Evolutionary conservation across 1,140 invertebrate genomes (phyloP).

Genomic region (Mactra quadrangularis): DNA sequence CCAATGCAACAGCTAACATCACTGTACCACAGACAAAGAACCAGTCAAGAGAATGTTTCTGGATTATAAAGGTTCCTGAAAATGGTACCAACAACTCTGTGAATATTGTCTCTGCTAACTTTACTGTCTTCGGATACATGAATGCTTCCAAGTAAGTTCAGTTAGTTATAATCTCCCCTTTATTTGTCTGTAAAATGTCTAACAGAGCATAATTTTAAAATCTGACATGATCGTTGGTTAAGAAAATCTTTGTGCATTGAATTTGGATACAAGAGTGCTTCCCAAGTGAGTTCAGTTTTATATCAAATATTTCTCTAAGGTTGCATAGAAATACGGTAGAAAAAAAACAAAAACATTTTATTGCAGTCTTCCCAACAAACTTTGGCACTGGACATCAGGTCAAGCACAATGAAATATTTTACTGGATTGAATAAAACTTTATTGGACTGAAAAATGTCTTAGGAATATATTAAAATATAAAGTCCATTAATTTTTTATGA

Average conservation of each 20-base stretch:
- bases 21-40: neutral
- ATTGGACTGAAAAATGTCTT: too few relatives aligned
- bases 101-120: constrained; percentile 18
- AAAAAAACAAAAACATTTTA: neutral
- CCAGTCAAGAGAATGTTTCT: constrained; percentile 22
- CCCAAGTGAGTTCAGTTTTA: neutral
- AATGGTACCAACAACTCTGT: constrained; percentile 30
- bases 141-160: constrained; percentile 5
- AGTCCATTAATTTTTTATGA: too few relatives aligned
- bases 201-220: too few relatives aligned
- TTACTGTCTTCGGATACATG: constrained; percentile 16
- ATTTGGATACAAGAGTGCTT: too few relatives aligned
- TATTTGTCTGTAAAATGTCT: too few relatives aligned
- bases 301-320: neutral
- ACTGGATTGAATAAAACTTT: too few relatives aligned
- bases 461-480: too few relatives aligned
- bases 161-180: too few relatives aligned
- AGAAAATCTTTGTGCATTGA: too few relatives aligned
- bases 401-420: too few relatives aligned
- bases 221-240: too few relatives aligned
- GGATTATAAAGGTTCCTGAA: constrained; percentile 49
- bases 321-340: neutral
- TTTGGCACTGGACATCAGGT: neutral
- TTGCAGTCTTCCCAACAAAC: neutral
- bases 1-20: neutral